These are phyloP conservation scores for Phalera bucephala DNA, from an alignment of 2,888 invertebrate species.

Conservation along the genomic window DNA sequence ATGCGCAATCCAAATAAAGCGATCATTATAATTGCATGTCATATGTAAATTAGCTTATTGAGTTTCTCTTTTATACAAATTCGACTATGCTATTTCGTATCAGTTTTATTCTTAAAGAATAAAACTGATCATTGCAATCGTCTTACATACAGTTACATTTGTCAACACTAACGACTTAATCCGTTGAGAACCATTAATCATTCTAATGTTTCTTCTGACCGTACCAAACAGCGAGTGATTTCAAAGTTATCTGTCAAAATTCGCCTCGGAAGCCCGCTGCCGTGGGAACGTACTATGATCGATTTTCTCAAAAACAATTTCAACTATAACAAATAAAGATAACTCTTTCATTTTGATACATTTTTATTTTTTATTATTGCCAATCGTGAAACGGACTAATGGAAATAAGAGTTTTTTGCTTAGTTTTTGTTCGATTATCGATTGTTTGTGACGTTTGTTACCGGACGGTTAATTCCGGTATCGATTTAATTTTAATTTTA, in stretches of 20 bases:
- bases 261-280: conserved; percentile 73
- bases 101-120: too few relatives aligned
- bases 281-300: conserved; percentile 73
- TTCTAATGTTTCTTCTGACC: conserved; percentile 47
- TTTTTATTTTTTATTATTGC: conserved; percentile 36
- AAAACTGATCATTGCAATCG: too few relatives aligned
- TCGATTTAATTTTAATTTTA: not conserved
- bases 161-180: conserved; percentile 25
- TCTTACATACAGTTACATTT: too few relatives aligned
- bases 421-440: conserved; percentile 14
- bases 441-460: conserved; percentile 4
- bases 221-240: conserved; percentile 54
- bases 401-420: conserved; percentile 33
- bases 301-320: conserved; percentile 78
- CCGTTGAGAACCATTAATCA: conserved; percentile 31
- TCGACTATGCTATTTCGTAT: too few relatives aligned
- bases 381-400: conserved; percentile 37
- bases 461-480: not conserved
- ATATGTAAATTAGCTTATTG: too few relatives aligned
- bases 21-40: too few relatives aligned
- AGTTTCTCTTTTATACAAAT: too few relatives aligned
- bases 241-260: conserved; percentile 80
- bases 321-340: conserved; percentile 47
- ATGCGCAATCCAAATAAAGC: too few relatives aligned
- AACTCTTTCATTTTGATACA: conserved; percentile 47